Evolutionary conservation across 64 coral and sea anemone genomes (phyloP), one percentile per base, ranked within the genome.

Genomic region (Acropora yongei): DNA sequence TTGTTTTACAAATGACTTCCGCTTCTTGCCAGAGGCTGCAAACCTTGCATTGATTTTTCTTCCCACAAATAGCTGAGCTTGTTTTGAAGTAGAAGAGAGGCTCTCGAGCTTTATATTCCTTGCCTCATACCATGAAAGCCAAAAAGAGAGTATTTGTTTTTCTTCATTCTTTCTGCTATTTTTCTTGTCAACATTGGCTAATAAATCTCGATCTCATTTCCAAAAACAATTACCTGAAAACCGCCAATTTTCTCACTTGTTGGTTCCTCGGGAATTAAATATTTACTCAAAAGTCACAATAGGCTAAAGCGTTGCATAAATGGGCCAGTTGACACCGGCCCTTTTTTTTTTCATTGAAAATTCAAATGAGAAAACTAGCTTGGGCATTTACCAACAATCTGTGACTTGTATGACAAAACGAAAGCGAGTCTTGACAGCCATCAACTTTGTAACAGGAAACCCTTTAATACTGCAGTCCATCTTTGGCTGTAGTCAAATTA

Each of bases 381-480:
- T n/a, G n/a, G n/a, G n/a, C n/a, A n/a, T n/a, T n/a, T n/a, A n/a
- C n/a, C n/a, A n/a, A n/a, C n/a, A n/a, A n/a, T n/a, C n/a, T n/a
- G n/a, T n/a, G n/a, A n/a, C n/a, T n/a, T n/a, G n/a, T n/a, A n/a
- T n/a, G n/a, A n/a, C n/a, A n/a, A n/a, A n/a, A n/a, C n/a, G n/a
- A n/a, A n/a, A n/a, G n/a, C n/a, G n/a, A n/a, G n/a, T n/a, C n/a
- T n/a, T n/a, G n/a, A n/a, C n/a, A n/a, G n/a, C n/a, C n/a, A n/a
- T n/a, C n/a, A n/a, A n/a, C n/a, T 7, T 82, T 82, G 79, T 63
- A 82, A 82, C 80, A 84, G 80, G 61, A 84, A 84, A 68, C 79
- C 51, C n/a, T n/a, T n/a, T n/a, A n/a, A n/a, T n/a, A n/a, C n/a
- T 42, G 8, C 18, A 9, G 46, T 41, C 65, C 80, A 83, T 47